These are phyloP conservation scores for Bombus terrestris DNA, from an alignment of 1,140 invertebrate species.

Conservation along the genomic window DNA sequence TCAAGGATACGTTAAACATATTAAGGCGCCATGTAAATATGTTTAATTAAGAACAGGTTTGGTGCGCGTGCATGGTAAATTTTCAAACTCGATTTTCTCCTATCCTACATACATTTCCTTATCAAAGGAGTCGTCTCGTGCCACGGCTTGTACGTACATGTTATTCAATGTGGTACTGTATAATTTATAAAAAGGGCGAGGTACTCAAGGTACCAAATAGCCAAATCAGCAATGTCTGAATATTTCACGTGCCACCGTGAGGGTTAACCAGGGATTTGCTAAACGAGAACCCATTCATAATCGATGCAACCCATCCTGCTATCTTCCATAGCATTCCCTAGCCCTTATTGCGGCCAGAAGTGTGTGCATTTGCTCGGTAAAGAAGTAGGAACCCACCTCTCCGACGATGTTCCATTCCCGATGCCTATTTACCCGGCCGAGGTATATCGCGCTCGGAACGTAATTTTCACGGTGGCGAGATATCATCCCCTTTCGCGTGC, in stretches of 20 bases:
- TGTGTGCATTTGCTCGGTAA: background rate
- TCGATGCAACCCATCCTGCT: background rate
- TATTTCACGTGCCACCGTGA: background rate
- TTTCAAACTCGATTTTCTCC: no score
- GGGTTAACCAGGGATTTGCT: background rate
- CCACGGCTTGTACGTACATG: no score
- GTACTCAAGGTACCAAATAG: background rate
- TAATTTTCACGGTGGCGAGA: slow-evolving; percentile 71
- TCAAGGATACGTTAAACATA: no score
- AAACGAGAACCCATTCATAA: background rate
- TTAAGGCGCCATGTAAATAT: no score
- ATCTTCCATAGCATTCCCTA: no score
- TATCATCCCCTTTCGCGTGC: slow-evolving; percentile 65
- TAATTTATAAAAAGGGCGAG: no score
- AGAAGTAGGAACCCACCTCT: background rate
- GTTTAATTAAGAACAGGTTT: no score
- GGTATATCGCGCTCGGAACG: slow-evolving; percentile 49
- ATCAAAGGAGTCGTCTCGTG: no score
- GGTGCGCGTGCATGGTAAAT: no score
- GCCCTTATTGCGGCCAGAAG: background rate
- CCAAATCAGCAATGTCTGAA: background rate
- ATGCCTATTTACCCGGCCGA: slow-evolving; percentile 28
- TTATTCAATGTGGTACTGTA: no score
- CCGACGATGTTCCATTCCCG: slow-evolving; percentile 5
- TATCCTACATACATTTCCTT: no score